phyloP scores from a whole-genome alignment of 2,797 vertebrate genomes.

The Anniella stebbinsi region DNA sequence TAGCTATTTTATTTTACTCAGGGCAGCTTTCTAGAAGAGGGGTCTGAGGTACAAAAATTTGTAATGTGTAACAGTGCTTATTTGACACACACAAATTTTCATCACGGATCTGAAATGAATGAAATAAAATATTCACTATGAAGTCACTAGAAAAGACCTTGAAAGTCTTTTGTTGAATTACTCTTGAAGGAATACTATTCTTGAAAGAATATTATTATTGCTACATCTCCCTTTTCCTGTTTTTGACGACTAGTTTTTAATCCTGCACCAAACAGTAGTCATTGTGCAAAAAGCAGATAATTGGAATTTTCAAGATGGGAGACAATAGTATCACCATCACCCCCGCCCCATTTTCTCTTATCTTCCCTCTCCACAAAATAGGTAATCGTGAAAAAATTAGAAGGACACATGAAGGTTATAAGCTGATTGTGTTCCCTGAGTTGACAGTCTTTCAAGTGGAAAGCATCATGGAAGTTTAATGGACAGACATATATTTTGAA shows the following conservation, averaged over 20 bases:
- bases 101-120: too few relatives aligned
- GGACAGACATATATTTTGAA: slow-evolving; percentile 1
- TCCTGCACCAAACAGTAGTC: rapidly evolving
- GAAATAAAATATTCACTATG: too few relatives aligned
- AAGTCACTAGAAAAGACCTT: neutral
- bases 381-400: neutral
- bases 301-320: neutral
- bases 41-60: neutral
- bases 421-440: slow-evolving; percentile 35
- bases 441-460: slow-evolving; percentile 35
- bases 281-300: neutral
- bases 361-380: neutral
- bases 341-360: neutral
- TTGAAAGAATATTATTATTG: too few relatives aligned
- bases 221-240: neutral
- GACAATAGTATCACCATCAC: neutral
- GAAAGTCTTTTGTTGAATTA: neutral
- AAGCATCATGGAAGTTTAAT: slow-evolving; percentile 43
- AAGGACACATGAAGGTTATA: slow-evolving; percentile 17
- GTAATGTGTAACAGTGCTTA: neutral
- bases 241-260: neutral
- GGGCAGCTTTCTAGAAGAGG: neutral
- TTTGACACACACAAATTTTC: neutral
- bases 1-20: neutral
- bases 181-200: neutral